Evolutionary conservation across 2,113 vertebrate species (phyloP).

Genomic region (Cebidichthys violaceus): DNA sequence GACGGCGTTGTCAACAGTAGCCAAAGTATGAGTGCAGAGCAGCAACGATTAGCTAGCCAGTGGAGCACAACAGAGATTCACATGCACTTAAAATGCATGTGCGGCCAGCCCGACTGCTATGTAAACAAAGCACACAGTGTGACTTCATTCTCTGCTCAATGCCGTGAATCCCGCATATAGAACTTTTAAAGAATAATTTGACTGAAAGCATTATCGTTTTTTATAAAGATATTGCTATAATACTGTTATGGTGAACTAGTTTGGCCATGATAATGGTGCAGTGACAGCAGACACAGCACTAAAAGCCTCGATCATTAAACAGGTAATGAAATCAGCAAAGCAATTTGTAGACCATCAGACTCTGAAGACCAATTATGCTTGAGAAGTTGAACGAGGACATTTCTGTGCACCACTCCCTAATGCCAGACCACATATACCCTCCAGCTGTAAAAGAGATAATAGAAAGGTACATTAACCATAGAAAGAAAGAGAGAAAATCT

Average conservation of each 20-base stretch:
- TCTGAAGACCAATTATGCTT: neutral
- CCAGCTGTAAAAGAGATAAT: neutral
- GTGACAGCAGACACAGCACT: neutral
- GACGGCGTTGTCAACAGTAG: too few relatives aligned
- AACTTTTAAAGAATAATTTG: too few relatives aligned
- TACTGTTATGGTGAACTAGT: neutral
- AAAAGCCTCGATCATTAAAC: conserved; percentile 38
- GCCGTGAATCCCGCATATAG: too few relatives aligned
- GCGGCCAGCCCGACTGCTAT: too few relatives aligned
- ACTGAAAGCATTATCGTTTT: too few relatives aligned
- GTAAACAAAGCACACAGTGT: too few relatives aligned
- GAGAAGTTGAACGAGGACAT: conserved; percentile 1
- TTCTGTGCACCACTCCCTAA: neutral
- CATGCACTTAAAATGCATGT: too few relatives aligned
- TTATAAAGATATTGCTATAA: too few relatives aligned
- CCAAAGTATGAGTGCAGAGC: too few relatives aligned
- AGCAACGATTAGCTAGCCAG: too few relatives aligned
- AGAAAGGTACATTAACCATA: neutral
- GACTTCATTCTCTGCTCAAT: too few relatives aligned
- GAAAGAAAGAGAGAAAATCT: neutral
- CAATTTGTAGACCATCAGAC: conserved; percentile 23
- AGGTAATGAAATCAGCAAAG: conserved; percentile 26
- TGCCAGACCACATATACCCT: neutral
- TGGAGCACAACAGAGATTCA: too few relatives aligned
- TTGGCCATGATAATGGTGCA: neutral